Evolutionary conservation across 2,888 invertebrate species (phyloP).

Genomic region (Coelopa pilipes): DNA sequence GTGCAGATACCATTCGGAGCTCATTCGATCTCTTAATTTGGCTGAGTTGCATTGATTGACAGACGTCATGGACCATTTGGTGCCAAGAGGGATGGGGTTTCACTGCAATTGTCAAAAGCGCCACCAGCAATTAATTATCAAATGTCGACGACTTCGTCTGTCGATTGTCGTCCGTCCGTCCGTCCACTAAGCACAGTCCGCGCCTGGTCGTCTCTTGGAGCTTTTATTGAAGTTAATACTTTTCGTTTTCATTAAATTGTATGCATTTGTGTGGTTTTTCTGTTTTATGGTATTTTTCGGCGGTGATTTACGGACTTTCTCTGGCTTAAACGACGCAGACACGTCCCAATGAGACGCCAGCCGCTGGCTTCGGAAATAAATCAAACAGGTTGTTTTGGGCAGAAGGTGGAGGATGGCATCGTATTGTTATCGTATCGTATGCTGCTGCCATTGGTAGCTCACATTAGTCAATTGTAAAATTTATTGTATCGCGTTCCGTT

Average conservation of each 20-base stretch:
- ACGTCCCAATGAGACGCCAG: slow-evolving; percentile 44
- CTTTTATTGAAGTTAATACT: too few relatives aligned
- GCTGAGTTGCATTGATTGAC: too few relatives aligned
- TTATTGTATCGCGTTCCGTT: background rate
- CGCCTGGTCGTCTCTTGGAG: too few relatives aligned
- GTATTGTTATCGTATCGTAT: background rate
- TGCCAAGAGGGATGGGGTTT: too few relatives aligned
- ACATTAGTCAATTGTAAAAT: slow-evolving; percentile 13
- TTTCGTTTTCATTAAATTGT: slow-evolving; percentile 4
- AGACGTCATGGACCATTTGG: too few relatives aligned
- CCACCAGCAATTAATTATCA: too few relatives aligned
- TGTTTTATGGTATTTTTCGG: slow-evolving; percentile 37
- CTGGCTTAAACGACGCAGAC: slow-evolving; percentile 48
- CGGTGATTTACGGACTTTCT: slow-evolving; percentile 61
- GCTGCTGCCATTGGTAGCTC: background rate
- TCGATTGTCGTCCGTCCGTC: too few relatives aligned
- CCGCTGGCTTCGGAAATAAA: slow-evolving; percentile 4
- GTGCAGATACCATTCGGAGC: too few relatives aligned
- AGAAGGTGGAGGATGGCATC: background rate
- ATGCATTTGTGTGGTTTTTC: background rate
- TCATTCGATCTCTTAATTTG: too few relatives aligned
- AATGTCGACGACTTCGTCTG: too few relatives aligned
- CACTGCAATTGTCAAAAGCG: too few relatives aligned
- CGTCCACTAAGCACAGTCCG: too few relatives aligned
- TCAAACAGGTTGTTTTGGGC: slow-evolving; percentile 11